Conservation (phyloP, 2,113 vertebrate species). For the Pleuronectes platessa region DNA sequence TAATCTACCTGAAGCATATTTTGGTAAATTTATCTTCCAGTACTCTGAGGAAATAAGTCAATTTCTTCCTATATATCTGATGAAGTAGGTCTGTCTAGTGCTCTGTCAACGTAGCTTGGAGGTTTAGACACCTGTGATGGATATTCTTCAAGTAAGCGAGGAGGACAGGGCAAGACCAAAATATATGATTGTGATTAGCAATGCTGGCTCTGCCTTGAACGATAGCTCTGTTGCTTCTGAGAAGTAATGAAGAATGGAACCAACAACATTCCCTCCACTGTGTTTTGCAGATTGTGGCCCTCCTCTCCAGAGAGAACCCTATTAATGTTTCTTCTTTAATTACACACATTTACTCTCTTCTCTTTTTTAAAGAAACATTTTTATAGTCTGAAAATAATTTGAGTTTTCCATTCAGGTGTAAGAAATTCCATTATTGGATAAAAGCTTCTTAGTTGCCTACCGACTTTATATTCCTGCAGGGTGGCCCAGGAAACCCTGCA, state of each 20-base stretch:
- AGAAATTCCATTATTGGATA: background rate
- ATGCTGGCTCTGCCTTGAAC: too few species aligned
- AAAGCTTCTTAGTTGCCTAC: background rate
- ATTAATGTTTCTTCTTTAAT: background rate
- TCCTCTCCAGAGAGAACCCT: background rate
- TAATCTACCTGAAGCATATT: background rate
- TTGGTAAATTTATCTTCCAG: background rate
- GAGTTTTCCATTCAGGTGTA: background rate
- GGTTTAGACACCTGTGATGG: background rate
- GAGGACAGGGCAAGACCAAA: background rate
- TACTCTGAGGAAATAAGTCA: background rate
- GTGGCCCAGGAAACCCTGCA: constrained; percentile 92
- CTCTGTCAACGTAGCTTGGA: background rate
- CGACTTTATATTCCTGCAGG: constrained; percentile 77
- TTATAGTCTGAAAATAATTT: too few species aligned
- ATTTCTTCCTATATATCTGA: too few species aligned
- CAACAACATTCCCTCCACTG: background rate
- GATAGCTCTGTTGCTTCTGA: background rate
- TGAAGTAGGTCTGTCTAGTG: background rate
- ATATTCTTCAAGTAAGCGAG: background rate
- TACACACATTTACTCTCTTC: too few species aligned
- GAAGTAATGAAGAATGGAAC: background rate
- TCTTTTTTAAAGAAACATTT: too few species aligned
- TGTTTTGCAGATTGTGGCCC: background rate
- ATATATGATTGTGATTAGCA: background rate